Evolutionary conservation across 2,888 invertebrate genomes (phyloP), one percentile per base, ranked within the genome.

Genomic region (Caenorhabditis drosophilae): DNA sequence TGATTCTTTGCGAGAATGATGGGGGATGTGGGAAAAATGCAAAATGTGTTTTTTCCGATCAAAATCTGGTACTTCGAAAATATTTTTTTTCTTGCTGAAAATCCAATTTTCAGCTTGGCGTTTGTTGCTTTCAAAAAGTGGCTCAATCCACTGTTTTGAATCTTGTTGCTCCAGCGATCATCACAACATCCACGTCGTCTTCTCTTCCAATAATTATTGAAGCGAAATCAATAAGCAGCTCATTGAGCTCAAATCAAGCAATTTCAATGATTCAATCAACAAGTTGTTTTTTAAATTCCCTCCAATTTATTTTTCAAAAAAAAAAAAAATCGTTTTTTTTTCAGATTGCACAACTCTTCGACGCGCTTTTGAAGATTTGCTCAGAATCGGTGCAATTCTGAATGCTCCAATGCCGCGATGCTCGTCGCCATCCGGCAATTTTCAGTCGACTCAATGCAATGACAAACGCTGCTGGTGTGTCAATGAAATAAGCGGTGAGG

Each of bases 391-490:
- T n/a, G 70, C 70, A 4, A 56, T 40, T 23, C 51, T 61, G 12
- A 52, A 53, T n/a, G 46, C 56, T 6, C 47, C 58, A 12, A 50
- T 56, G n/a, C 70, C 70, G 4, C 26, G 44, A 12, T 70, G 70
- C 36, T 41, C 41, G 27, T 38, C 44, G 25, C n/a, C n/a, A n/a
- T 58, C 56, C 18, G 68, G 68, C 42, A 60, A 62, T 23, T 62
- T 52, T 46, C 51, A 60, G 16, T 41, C 7, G 35, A 67, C 64
- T 42, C 62, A 62, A 58, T 63, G 71, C 40, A 61, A 66, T 38
- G 44, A 35, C 31, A 64, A 59, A 42, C 40, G 54, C 23, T 75
- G 75, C 46, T 75, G 75, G 75, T 75, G 75, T 53, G 75, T 73
- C 11, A 58, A 73, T 47, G 53, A 55, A 26, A 46, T 55, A n/a